Conservation (phyloP, 2,888 invertebrate species). For the Thecophora atra region DNA sequence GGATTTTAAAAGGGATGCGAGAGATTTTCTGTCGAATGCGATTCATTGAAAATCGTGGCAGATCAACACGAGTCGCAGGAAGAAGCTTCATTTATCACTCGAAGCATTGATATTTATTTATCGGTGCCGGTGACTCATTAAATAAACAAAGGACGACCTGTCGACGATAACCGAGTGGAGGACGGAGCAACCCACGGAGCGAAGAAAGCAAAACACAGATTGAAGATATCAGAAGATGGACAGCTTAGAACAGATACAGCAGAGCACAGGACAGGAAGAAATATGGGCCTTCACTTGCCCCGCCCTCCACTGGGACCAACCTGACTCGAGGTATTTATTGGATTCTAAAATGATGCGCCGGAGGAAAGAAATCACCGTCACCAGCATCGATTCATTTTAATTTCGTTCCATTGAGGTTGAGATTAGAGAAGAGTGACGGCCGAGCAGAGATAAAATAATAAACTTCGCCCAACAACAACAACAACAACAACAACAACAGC, state of each 20-base stretch:
- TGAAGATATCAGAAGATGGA: slow-evolving; percentile 12
- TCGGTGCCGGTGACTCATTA: slow-evolving; percentile 39
- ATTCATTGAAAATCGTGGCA: too few species aligned
- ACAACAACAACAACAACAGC: slow-evolving; percentile 5
- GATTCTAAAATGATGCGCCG: slow-evolving; percentile 43
- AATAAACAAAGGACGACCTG: slow-evolving; percentile 30
- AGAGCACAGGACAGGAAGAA: too few species aligned
- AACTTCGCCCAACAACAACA: not conserved
- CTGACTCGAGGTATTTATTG: slow-evolving; percentile 38
- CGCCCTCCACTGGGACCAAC: not conserved
- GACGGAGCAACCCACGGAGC: not conserved
- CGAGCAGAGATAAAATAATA: slow-evolving; percentile 15
- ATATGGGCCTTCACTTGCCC: not conserved
- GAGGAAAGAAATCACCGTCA: slow-evolving; percentile 38
- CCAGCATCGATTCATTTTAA: slow-evolving; percentile 42
- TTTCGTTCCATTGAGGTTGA: slow-evolving; percentile 38
- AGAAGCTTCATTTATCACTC: slow-evolving; percentile 38
- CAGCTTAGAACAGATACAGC: not conserved
- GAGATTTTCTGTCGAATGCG: too few species aligned
- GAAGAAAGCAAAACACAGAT: slow-evolving; percentile 11
- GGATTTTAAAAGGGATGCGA: too few species aligned
- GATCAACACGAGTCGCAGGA: too few species aligned
- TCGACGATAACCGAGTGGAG: not conserved
- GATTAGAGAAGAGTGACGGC: slow-evolving; percentile 18
- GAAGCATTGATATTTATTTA: slow-evolving; percentile 42